Percentiles rank a stretch among this genome's conserved stretches.
Evolutionary conservation across 2,888 invertebrate species (phyloP).

Genomic region (Lampropteryx suffumata): DNA sequence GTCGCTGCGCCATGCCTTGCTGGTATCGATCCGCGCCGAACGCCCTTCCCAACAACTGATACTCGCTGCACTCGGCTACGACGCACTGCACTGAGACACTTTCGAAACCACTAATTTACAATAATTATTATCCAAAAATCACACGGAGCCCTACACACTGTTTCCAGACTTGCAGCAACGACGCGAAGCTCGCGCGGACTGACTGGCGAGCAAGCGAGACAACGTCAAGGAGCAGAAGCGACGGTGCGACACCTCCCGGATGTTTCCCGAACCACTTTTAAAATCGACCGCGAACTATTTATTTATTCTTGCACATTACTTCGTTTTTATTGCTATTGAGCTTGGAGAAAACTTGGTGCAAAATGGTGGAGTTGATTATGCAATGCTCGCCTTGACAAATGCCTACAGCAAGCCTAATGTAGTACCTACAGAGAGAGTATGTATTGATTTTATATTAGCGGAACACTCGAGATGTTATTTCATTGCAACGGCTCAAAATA

Average conservation of each 20-base stretch:
- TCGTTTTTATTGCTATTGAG: constrained; percentile 1
- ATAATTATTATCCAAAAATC: constrained; percentile 44
- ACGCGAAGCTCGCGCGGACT: constrained; percentile 67
- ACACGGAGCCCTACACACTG: constrained; percentile 52
- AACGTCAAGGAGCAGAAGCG: constrained; percentile 44
- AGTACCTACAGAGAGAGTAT: constrained; percentile 25
- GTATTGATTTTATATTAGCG: constrained; percentile 73
- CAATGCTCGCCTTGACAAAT: constrained; percentile 4
- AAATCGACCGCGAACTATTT: constrained; percentile 64
- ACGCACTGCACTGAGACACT: constrained; percentile 63
- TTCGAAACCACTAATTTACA: constrained; percentile 24
- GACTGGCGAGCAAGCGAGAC: constrained; percentile 57
- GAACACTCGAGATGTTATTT: constrained; percentile 41
- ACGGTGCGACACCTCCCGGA: constrained; percentile 49
- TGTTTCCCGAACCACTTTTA: constrained; percentile 45
- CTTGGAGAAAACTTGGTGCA: neutral
- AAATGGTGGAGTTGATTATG: constrained; percentile 10
- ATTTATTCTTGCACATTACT: constrained; percentile 13
- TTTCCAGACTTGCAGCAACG: constrained; percentile 60
- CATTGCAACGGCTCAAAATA: constrained; percentile 37
- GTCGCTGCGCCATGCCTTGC: constrained; percentile 62
- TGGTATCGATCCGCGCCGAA: constrained; percentile 67
- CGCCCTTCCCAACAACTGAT: constrained; percentile 40
- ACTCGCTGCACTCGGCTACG: constrained; percentile 41
- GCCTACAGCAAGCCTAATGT: constrained; percentile 18